phyloP scores from a whole-genome alignment of 2,888 invertebrate species.

The Tiliacea citrago region DNA sequence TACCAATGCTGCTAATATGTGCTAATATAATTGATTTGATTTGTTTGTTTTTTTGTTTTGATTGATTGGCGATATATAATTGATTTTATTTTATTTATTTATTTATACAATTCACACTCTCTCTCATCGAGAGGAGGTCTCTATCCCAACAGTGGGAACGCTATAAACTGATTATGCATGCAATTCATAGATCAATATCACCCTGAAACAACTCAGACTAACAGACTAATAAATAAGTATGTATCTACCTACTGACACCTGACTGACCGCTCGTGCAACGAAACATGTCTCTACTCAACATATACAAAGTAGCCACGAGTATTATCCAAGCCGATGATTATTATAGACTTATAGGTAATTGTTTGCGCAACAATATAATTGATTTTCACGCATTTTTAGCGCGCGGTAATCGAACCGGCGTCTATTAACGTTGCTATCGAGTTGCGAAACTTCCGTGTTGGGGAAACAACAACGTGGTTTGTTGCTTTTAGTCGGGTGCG shows the following conservation, averaged over 20 bases:
- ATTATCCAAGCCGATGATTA: conserved; percentile 45
- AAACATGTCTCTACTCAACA: not conserved
- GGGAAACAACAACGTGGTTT: conserved; percentile 28
- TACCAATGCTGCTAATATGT: too few species aligned
- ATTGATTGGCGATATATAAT: too few species aligned
- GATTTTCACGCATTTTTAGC: conserved; percentile 54
- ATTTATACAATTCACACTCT: too few species aligned
- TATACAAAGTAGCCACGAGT: conserved; percentile 28
- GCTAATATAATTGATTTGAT: too few species aligned
- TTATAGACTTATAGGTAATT: conserved; percentile 29
- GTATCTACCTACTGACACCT: not conserved
- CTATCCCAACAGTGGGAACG: too few species aligned
- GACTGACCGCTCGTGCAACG: not conserved
- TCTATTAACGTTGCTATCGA: conserved; percentile 51
- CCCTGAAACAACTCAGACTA: not conserved
- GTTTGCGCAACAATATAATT: conserved; percentile 61
- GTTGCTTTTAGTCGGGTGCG: conserved; percentile 10
- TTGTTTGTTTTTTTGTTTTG: too few species aligned
- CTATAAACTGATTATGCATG: too few species aligned
- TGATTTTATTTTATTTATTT: too few species aligned
- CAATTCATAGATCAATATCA: too few species aligned
- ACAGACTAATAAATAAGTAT: not conserved
- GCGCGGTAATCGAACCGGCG: conserved; percentile 51
- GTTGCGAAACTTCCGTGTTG: conserved; percentile 48
- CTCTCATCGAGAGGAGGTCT: too few species aligned